Percentiles rank a stretch among this genome's conserved stretches.
Conservation (phyloP, 2,113 vertebrate species). For the Bolborhynchus lineola region DNA sequence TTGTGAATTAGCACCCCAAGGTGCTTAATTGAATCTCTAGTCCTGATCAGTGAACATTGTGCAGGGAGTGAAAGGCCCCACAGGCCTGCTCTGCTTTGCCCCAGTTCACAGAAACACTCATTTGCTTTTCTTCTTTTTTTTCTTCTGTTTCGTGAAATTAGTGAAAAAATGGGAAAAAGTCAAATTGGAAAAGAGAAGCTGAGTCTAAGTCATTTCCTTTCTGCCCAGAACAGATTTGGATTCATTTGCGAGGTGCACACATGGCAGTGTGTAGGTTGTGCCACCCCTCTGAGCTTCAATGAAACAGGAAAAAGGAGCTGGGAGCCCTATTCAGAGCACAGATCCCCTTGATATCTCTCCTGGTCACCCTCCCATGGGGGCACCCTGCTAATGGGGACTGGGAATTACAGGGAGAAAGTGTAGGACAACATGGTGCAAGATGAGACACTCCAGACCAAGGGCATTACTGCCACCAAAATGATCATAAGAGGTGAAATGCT, state of each 20-base stretch:
- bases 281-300: not conserved
- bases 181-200: not conserved
- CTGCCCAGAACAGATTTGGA: not conserved
- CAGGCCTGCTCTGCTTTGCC: conserved; percentile 40
- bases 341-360: not conserved
- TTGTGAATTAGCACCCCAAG: conserved; percentile 54
- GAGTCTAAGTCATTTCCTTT: not conserved
- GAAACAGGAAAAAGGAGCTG: not conserved
- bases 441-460: not conserved
- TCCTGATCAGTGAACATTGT: conserved; percentile 51
- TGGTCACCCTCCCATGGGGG: not conserved
- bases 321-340: not conserved
- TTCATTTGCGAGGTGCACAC: accelerated
- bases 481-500: accelerated
- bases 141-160: not conserved
- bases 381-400: accelerated
- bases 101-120: conserved; percentile 24
- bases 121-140: not conserved
- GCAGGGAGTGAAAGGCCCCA: conserved; percentile 40
- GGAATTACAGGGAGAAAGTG: not conserved
- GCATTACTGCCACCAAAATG: not conserved
- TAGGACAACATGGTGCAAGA: not conserved
- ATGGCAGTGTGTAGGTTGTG: not conserved
- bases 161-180: not conserved
- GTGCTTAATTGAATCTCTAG: conserved; percentile 42